Percentiles rank a stretch among this genome's conserved stretches.
These are phyloP conservation scores for Entelurus aequoreus DNA, from an alignment of 2,113 vertebrate genomes.

Conservation along the genomic window DNA sequence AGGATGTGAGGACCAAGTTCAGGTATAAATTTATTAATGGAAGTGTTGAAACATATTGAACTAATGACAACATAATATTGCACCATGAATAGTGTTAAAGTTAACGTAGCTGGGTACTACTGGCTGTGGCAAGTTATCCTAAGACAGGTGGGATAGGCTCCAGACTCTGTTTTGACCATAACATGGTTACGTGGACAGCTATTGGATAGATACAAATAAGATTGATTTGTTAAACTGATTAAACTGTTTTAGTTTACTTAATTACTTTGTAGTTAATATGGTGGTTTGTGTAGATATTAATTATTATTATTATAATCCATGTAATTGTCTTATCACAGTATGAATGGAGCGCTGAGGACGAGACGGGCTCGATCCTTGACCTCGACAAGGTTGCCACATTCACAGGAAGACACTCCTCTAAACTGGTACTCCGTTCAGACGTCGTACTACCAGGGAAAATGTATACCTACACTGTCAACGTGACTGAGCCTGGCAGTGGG, in stretches of 20 bases:
- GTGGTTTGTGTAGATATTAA: neutral
- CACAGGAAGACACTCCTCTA: constrained; percentile 46
- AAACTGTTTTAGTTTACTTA: neutral
- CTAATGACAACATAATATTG: neutral
- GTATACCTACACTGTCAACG: constrained; percentile 71
- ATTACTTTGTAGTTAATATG: neutral
- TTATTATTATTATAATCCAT: neutral
- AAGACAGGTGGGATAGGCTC: too few relatives aligned
- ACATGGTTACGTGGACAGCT: too few relatives aligned
- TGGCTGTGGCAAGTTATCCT: neutral
- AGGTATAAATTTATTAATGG: constrained; percentile 41
- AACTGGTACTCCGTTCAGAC: constrained; percentile 62
- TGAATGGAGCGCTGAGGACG: constrained; percentile 63
- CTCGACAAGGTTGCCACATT: constrained; percentile 54
- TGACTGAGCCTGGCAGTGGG: constrained; percentile 44
- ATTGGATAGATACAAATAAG: too few relatives aligned
- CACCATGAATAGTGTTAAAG: too few relatives aligned
- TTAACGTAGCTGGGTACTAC: too few relatives aligned
- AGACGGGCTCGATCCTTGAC: constrained; percentile 50
- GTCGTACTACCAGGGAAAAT: constrained; percentile 46
- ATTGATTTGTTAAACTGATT: too few relatives aligned
- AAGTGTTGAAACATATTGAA: neutral
- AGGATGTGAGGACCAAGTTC: constrained; percentile 47
- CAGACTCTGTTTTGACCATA: too few relatives aligned
- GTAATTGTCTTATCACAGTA: constrained; percentile 52